Evolutionary conservation across 2,888 invertebrate species (phyloP).

Genomic region (Hermodice carunculata): DNA sequence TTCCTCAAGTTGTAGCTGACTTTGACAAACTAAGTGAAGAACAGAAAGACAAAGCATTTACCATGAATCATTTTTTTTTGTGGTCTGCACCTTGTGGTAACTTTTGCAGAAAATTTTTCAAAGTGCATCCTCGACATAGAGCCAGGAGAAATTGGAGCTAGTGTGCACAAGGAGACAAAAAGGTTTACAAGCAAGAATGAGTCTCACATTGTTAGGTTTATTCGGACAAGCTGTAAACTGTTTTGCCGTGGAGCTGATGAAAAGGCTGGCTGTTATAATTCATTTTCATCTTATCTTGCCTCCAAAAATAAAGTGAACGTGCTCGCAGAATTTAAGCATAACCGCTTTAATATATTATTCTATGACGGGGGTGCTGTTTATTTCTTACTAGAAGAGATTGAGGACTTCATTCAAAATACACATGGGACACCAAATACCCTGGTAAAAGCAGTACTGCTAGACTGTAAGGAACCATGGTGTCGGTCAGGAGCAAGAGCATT

Average conservation of each 20-base stretch:
- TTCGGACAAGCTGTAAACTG: neutral
- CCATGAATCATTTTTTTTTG: neutral
- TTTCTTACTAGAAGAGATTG: too few species aligned
- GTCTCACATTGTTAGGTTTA: neutral
- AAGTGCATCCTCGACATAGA: neutral
- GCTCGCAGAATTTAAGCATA: neutral
- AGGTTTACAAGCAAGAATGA: neutral
- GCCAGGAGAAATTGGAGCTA: neutral
- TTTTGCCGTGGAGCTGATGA: neutral
- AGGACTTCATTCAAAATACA: too few species aligned
- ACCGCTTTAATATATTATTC: neutral
- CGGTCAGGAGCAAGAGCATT: too few species aligned
- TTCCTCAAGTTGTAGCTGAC: neutral
- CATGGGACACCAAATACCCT: too few species aligned
- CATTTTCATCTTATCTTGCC: neutral
- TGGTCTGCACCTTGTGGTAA: neutral
- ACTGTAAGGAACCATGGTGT: too few species aligned
- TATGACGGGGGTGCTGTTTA: neutral
- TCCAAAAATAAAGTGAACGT: neutral
- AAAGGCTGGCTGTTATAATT: neutral
- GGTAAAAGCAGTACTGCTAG: too few species aligned
- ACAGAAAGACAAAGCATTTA: neutral
- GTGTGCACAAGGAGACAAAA: neutral
- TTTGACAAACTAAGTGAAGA: neutral
- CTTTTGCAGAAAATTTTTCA: neutral